Percentiles rank a stretch among this genome's conserved stretches.
Conservation (phyloP, 2,797 vertebrate genomes). For the Pristis pectinata region DNA sequence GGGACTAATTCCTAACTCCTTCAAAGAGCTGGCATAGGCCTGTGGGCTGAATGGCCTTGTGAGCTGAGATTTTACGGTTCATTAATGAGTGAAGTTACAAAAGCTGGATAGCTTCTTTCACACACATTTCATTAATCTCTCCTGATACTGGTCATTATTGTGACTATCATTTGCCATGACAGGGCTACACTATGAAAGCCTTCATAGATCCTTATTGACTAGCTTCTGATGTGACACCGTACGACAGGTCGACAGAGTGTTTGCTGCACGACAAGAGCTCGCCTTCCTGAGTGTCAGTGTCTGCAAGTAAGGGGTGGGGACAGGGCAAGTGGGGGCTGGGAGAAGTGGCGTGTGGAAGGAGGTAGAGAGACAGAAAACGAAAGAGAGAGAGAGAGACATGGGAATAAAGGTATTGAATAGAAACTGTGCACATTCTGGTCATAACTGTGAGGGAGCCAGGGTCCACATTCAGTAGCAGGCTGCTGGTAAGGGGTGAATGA, state of each 20-base stretch:
- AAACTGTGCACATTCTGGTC: neutral
- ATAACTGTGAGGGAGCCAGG: too few relatives aligned
- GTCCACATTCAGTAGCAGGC: neutral
- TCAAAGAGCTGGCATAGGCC: neutral
- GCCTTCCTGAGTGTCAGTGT: neutral
- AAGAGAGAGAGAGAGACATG: neutral
- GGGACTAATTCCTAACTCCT: neutral
- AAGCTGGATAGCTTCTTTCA: neutral
- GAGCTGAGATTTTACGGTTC: neutral
- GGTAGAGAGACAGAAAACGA: neutral
- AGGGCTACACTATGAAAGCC: neutral
- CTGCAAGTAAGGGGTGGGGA: neutral
- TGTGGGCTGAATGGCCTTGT: neutral
- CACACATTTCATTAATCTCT: neutral
- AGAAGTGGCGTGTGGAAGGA: too few relatives aligned
- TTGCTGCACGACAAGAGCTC: neutral
- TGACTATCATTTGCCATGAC: conserved; percentile 5
- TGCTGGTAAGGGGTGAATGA: neutral
- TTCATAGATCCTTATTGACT: neutral
- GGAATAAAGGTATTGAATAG: neutral
- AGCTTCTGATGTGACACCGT: conserved; percentile 19
- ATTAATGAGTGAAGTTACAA: too few relatives aligned
- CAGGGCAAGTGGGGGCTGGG: too few relatives aligned
- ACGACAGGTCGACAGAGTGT: neutral
- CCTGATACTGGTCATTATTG: neutral